A percentile compares a stretch with the other conserved stretches of the same genome.
These are phyloP conservation scores for Argyrosomus japonicus DNA, from an alignment of 2,113 vertebrate genomes.

Conservation along the genomic window DNA sequence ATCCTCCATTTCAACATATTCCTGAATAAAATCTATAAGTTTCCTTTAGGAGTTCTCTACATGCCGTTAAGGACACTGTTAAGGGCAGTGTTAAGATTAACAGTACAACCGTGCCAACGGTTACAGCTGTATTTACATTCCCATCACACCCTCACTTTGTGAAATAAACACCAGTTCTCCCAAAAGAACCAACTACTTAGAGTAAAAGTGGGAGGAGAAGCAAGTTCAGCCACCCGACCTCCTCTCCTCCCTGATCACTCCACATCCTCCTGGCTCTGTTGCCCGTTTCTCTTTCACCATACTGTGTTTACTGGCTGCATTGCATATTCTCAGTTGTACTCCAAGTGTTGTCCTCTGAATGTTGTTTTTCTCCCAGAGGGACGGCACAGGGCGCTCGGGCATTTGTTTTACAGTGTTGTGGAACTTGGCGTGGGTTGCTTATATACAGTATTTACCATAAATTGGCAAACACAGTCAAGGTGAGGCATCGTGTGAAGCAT, in stretches of 20 bases:
- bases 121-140: constrained; percentile 70
- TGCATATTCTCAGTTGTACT: constrained; percentile 52
- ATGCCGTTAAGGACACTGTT: constrained; percentile 4
- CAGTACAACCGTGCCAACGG: neutral
- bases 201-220: constrained; percentile 54
- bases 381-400: constrained; percentile 23
- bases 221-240: constrained; percentile 40
- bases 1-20: neutral
- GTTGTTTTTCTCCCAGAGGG: constrained; percentile 49
- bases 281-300: neutral
- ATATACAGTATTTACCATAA: constrained; percentile 17
- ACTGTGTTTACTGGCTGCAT: constrained; percentile 53
- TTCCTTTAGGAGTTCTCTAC: constrained; percentile 7
- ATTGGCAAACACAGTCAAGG: constrained; percentile 38
- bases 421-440: constrained; percentile 16
- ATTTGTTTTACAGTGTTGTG: constrained; percentile 39
- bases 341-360: constrained; percentile 38
- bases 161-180: constrained; percentile 65
- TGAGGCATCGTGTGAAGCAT: constrained; percentile 11
- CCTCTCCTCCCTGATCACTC: constrained; percentile 28
- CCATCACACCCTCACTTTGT: constrained; percentile 50
- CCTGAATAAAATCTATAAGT: constrained; percentile 32
- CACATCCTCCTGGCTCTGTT: constrained; percentile 22
- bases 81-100: neutral
- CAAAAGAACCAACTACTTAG: constrained; percentile 55